Evolutionary conservation across 2,113 vertebrate genomes (phyloP).

Genomic region (Mus spicilegus): DNA sequence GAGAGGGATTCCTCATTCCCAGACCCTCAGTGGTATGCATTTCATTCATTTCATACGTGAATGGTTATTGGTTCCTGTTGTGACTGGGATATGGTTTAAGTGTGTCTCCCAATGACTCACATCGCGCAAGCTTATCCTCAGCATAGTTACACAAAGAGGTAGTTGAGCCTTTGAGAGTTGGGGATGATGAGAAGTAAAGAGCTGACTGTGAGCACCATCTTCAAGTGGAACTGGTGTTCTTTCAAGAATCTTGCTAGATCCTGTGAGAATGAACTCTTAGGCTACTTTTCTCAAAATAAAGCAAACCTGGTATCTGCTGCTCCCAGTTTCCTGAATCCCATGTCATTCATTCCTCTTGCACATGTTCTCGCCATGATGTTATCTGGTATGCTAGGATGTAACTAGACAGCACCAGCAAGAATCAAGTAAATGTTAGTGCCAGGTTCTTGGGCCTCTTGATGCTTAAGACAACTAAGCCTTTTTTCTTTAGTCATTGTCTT

Average conservation of each 20-base stretch:
- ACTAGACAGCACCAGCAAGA: neutral
- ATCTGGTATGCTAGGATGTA: neutral
- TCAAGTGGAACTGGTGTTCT: neutral
- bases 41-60: neutral
- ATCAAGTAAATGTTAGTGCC: neutral
- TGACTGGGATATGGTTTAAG: neutral
- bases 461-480: neutral
- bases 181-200: neutral
- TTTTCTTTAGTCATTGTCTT: neutral
- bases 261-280: neutral
- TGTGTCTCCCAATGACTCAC: neutral
- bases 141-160: neutral
- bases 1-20: neutral
- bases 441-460: neutral
- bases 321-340: neutral
- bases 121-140: neutral
- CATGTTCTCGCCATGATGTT: neutral
- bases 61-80: neutral
- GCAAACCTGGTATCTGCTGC: neutral
- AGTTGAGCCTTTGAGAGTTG: neutral
- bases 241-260: neutral
- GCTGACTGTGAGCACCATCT: too few relatives aligned
- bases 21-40: neutral
- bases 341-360: neutral
- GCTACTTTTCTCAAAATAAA: neutral